Evolutionary conservation across 2,888 invertebrate genomes (phyloP).

Genomic region (Leucozona laternaria): DNA sequence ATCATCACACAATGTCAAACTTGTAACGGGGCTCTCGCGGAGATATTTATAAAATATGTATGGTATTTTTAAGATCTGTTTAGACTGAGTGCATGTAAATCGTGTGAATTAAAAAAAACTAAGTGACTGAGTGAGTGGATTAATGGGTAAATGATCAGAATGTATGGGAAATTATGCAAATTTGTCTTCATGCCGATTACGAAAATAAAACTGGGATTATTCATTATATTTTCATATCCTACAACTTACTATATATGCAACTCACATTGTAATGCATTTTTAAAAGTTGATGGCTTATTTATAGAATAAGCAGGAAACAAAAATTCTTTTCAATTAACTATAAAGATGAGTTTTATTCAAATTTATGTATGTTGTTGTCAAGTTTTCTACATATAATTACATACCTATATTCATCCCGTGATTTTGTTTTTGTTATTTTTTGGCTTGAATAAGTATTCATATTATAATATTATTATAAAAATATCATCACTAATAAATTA

Average conservation of each 20-base stretch:
- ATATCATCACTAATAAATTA: slow-evolving; percentile 31
- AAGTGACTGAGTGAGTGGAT: slow-evolving; percentile 62
- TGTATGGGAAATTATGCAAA: slow-evolving; percentile 62
- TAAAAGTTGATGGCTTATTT: background rate
- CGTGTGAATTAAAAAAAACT: slow-evolving; percentile 53
- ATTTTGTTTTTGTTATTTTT: slow-evolving; percentile 45
- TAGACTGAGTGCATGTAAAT: slow-evolving; percentile 68
- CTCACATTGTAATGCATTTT: slow-evolving; percentile 39
- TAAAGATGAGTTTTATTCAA: slow-evolving; percentile 27
- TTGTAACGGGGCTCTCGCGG: slow-evolving; percentile 35
- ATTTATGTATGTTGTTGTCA: slow-evolving; percentile 2
- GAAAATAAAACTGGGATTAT: slow-evolving; percentile 9
- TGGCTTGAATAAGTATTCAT: slow-evolving; percentile 43
- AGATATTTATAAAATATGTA: slow-evolving; percentile 37
- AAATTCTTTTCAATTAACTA: slow-evolving; percentile 28
- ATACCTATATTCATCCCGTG: slow-evolving; percentile 11
- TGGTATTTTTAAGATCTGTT: slow-evolving; percentile 54
- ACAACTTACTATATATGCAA: background rate
- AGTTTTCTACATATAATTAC: slow-evolving; percentile 30
- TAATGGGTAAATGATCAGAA: slow-evolving; percentile 57
- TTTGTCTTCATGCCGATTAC: slow-evolving; percentile 34
- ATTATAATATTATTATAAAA: slow-evolving; percentile 13
- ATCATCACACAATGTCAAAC: slow-evolving; percentile 12
- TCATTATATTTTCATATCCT: slow-evolving; percentile 25
- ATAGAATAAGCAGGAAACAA: slow-evolving; percentile 57